Evolutionary conservation across 2,888 invertebrate species (phyloP).

Genomic region (Monoplex corrugatus): DNA sequence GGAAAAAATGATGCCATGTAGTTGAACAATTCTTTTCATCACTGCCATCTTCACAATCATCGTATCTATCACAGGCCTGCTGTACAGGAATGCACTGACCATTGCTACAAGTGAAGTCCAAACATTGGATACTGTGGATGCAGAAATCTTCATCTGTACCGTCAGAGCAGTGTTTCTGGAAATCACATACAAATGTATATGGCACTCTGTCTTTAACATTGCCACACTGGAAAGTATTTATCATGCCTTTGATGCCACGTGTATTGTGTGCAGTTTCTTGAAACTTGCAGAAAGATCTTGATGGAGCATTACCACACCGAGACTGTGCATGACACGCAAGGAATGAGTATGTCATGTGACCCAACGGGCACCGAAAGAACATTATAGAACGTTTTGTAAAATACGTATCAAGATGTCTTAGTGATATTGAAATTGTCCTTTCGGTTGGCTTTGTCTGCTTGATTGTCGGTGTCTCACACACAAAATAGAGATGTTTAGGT

Average conservation of each 20-base stretch:
- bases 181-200: slow-evolving; percentile 8
- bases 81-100: slow-evolving; percentile 13
- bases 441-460: too few relatives aligned
- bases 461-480: too few relatives aligned
- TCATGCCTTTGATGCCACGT: too few relatives aligned
- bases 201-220: background rate
- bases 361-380: too few relatives aligned
- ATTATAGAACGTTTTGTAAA: too few relatives aligned
- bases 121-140: background rate
- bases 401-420: too few relatives aligned
- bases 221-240: background rate
- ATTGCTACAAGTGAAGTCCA: background rate
- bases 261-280: too few relatives aligned
- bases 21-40: background rate
- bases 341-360: background rate
- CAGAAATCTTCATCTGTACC: slow-evolving; percentile 22
- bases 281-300: too few relatives aligned
- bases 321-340: background rate
- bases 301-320: background rate
- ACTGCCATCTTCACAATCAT: background rate
- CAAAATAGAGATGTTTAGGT: too few relatives aligned
- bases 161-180: background rate
- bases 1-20: background rate
- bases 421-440: background rate
- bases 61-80: background rate